Evolutionary conservation across 2,113 vertebrate genomes (phyloP), one percentile per base, ranked within the genome.

Genomic region (Nothoprocta pentlandii): DNA sequence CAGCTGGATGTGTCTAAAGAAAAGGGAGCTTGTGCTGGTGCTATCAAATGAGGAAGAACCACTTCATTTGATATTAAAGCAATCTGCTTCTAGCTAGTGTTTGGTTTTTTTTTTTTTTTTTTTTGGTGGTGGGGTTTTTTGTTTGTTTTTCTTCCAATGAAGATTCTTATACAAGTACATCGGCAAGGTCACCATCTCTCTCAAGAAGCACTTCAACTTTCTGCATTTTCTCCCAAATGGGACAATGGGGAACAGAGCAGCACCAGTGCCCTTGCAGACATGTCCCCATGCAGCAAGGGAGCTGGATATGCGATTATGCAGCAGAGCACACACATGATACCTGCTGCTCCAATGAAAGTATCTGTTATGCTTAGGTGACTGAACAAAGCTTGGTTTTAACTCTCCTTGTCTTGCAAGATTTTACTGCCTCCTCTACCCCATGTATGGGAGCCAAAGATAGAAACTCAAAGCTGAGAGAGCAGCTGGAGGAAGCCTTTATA

Each of bases 281-380:
- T 5, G 30, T 7, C 39, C 47, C 44, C 15, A 1, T 2, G 30
- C 62, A 54, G 16, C 0, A 0, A 44, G 30, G 21, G 30, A 49
- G 44, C 4, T 28, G 80, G 30, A 56, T 8, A 8, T 0, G 2
- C 2, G 2, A 44, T 54, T 9, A 9, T 28, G 68, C 19, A 3
- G 0, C 0, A 15, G 54, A 28, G 36, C 0, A 0, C 30, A 8
- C 0, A 0, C 1, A 1, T 9, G 25, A 34, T 5, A 13, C n/a
- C 79, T 41, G 76, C 26, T 46, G 59, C 79, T 59, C 30, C 87
- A 22, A 8, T 1, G 1, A 39, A 75, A 71, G 9, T 2, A 0
- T 15, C 19, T 25, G 22, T 1, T 74, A 41, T 89, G 69, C 91
- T 86, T 86, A 44, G 77, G 86, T 84, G 78, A 54, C 83, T 77